These are phyloP conservation scores for Scaptomyza parva DNA, from an alignment of 2,888 invertebrate species.

Conservation along the genomic window DNA sequence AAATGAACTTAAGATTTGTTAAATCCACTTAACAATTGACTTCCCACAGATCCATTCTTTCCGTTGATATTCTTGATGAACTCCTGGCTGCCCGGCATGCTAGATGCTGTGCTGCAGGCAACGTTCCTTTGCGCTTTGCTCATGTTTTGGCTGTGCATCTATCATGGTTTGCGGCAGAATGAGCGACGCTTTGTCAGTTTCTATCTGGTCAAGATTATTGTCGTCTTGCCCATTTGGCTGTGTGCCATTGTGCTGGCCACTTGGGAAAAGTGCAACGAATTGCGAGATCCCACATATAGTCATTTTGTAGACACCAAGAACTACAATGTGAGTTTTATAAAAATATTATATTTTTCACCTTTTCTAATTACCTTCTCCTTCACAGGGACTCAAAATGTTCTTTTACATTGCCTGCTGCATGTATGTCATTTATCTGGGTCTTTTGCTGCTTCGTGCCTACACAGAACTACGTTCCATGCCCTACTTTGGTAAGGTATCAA, in stretches of 20 bases:
- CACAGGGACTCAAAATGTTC: constrained; percentile 94
- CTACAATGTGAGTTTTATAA: constrained; percentile 89
- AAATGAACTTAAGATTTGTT: neutral
- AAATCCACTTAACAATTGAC: neutral
- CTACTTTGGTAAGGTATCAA: constrained; percentile 93
- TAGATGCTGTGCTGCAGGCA: constrained; percentile 95
- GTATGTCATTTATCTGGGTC: constrained; percentile 93
- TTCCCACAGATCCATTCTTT: constrained; percentile 94
- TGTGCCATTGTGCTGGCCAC: constrained; percentile 93
- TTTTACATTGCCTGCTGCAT: constrained; percentile 94
- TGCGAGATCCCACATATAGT: constrained; percentile 96
- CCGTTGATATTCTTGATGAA: constrained; percentile 95
- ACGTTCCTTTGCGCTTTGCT: constrained; percentile 94
- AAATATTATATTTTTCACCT: neutral
- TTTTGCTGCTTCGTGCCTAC: constrained; percentile 95
- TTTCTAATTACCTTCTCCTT: constrained; percentile 56
- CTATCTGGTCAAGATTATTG: constrained; percentile 94
- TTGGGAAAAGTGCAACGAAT: constrained; percentile 95
- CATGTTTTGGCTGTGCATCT: constrained; percentile 97
- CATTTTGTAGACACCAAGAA: constrained; percentile 93
- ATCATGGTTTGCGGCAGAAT: constrained; percentile 97
- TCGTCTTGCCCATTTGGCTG: constrained; percentile 94
- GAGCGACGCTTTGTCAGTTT: constrained; percentile 94
- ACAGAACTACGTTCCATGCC: constrained; percentile 98
- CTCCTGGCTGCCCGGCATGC: constrained; percentile 95